A percentile compares a stretch with the other conserved stretches of the same genome.
phyloP scores from a whole-genome alignment of 2,113 vertebrate species.

The Willisornis vidua region DNA sequence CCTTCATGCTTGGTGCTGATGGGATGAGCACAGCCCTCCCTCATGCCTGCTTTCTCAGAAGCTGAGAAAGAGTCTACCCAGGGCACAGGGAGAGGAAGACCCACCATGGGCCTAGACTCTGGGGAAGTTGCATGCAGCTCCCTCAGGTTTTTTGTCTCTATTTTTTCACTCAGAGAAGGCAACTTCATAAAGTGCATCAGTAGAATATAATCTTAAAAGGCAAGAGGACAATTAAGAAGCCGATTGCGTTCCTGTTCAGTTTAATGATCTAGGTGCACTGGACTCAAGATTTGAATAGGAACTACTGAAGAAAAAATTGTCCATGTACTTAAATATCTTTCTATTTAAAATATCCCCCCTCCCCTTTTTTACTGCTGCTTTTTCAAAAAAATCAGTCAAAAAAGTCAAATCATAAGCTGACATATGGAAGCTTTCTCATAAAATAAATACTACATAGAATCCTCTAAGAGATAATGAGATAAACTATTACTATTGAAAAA shows the following conservation, averaged over 20 bases:
- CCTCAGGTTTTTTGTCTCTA: not conserved
- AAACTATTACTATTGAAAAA: slow-evolving; percentile 63
- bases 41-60: not conserved
- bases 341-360: not conserved
- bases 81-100: not conserved
- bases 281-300: not conserved
- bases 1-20: accelerated
- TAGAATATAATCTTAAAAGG: not conserved
- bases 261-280: not conserved
- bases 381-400: slow-evolving; percentile 2
- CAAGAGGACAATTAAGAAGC: not conserved
- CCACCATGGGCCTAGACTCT: not conserved
- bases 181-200: not conserved
- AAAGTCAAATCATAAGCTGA: not conserved
- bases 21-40: not conserved
- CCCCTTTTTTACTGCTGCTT: not conserved
- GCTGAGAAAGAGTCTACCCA: not conserved
- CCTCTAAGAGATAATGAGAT: slow-evolving; percentile 47
- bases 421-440: not conserved
- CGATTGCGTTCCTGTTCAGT: not conserved
- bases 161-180: not conserved
- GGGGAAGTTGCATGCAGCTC: not conserved
- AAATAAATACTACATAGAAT: slow-evolving; percentile 53
- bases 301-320: not conserved
- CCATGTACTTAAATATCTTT: not conserved